Conservation (phyloP, 1,140 invertebrate species). For the Phymorhynchus buccinoides region DNA sequence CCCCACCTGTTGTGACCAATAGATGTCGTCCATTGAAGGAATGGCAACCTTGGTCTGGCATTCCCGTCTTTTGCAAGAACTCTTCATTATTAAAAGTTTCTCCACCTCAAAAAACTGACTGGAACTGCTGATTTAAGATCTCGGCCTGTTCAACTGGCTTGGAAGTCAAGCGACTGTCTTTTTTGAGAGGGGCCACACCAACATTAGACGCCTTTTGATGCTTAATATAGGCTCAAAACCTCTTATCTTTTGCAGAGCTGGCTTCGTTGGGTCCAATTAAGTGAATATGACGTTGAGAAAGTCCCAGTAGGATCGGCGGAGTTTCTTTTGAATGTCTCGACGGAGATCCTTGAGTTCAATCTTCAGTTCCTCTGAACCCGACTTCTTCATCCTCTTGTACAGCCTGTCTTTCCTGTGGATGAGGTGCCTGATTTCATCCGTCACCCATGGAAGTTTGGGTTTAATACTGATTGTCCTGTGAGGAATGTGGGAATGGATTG, state of each 20-base stretch:
- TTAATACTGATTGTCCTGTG: constrained; percentile 39
- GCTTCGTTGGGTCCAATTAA: no score
- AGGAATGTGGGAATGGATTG: constrained; percentile 12
- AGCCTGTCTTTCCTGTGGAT: constrained; percentile 35
- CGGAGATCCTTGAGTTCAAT: constrained; percentile 33
- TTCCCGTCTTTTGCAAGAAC: constrained; percentile 8
- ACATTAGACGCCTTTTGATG: constrained; percentile 30
- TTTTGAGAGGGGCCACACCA: constrained; percentile 26
- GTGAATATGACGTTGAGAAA: constrained; percentile 41
- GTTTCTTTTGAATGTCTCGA: constrained; percentile 20
- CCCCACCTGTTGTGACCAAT: no score
- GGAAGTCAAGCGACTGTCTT: constrained; percentile 1
- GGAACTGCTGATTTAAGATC: neutral
- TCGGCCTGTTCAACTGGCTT: neutral
- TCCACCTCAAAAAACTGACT: constrained; percentile 5
- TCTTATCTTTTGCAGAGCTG: no score
- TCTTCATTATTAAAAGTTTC: neutral
- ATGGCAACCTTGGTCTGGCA: no score
- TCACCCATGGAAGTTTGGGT: constrained; percentile 32
- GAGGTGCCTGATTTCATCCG: neutral
- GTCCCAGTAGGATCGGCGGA: constrained; percentile 37
- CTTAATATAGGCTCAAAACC: constrained; percentile 50
- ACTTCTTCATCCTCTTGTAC: constrained; percentile 40
- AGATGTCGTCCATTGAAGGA: no score
- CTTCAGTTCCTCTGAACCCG: neutral